Base-by-base conservation (phyloP, 2,888 invertebrate species). In the Palloptera scutellata region DNA sequence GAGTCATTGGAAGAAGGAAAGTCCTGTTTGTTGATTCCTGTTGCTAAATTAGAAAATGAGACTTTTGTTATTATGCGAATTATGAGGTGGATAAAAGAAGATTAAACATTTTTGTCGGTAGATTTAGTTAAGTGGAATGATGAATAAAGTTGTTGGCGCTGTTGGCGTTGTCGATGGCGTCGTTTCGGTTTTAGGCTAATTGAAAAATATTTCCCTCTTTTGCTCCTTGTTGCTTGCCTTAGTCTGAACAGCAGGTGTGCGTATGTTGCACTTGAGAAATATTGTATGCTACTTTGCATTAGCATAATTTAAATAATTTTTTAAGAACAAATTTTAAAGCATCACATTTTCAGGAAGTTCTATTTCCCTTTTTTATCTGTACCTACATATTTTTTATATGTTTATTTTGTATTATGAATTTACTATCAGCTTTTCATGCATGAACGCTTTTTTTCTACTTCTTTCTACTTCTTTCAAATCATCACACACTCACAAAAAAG, bases 31-130 rank as follows among this genome's bases (percentile, higher is more conserved):
- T 77, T 74, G 72, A 69, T 73, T 73, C 69, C 68, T 67, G 70
- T 72, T 75, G 75, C 75, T 72, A 80, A 79, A 79, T 79, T 77
- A 76, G 75, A 72, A 76, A 76, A 76, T 75, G 76, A 76, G 76
- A 75, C 77, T 81, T 77, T 78, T 78, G 78, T 81, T 79, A 79
- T 79, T 77, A 77, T 76, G 73, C 74, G 79, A 78, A 79, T 79
- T 81, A 76, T 81, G 75, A 75, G 74, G 72, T 76, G 78, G 74
- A 79, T 81, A 79, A 81, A 82, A 81, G 80, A 77, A 30, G 78
- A 81, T 80, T 79, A 81, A 77, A 63, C 73, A 78, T 77, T 73
- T 74, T 74, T 71, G 68, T 70, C 71, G 71, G 62, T 73, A 71
- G 71, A 73, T 61, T 54, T 54, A 42, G 48, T 48, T 66, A 12